These are phyloP conservation scores for Colinus virginianus DNA, from an alignment of 2,113 vertebrate species.

Conservation along the genomic window DNA sequence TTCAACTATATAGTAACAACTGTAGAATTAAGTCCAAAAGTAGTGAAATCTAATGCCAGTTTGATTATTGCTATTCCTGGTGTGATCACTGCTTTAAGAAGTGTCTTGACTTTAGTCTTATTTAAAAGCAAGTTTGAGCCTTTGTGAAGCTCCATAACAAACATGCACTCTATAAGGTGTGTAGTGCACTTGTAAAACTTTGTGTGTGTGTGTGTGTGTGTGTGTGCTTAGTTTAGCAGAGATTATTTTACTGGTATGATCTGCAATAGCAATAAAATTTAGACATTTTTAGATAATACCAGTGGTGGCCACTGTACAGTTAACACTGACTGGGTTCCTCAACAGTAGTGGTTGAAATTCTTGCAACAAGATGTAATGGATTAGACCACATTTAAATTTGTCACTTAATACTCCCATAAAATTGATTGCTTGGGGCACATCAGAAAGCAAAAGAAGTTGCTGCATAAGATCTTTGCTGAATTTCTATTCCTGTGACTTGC, in stretches of 20 bases:
- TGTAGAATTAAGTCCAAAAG: background rate
- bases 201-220: no score
- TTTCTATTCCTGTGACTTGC: background rate
- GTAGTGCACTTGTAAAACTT: background rate
- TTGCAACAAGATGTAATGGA: background rate
- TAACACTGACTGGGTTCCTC: background rate
- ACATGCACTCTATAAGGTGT: background rate
- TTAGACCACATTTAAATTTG: background rate
- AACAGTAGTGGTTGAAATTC: background rate
- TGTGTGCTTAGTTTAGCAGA: background rate
- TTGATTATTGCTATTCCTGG: background rate
- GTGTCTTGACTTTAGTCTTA: background rate
- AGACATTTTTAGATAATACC: background rate
- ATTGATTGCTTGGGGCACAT: background rate
- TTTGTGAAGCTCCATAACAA: background rate
- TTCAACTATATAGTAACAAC: background rate
- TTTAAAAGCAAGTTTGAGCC: background rate
- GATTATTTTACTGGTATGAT: background rate
- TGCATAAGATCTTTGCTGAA: background rate
- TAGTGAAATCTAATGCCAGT: background rate
- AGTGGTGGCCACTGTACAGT: background rate
- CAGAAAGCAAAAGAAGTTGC: background rate
- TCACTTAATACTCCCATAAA: background rate
- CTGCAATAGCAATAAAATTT: background rate
- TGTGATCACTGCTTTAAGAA: background rate